Evolutionary conservation across 2,113 vertebrate genomes (phyloP).

Genomic region (Stegastes partitus): DNA sequence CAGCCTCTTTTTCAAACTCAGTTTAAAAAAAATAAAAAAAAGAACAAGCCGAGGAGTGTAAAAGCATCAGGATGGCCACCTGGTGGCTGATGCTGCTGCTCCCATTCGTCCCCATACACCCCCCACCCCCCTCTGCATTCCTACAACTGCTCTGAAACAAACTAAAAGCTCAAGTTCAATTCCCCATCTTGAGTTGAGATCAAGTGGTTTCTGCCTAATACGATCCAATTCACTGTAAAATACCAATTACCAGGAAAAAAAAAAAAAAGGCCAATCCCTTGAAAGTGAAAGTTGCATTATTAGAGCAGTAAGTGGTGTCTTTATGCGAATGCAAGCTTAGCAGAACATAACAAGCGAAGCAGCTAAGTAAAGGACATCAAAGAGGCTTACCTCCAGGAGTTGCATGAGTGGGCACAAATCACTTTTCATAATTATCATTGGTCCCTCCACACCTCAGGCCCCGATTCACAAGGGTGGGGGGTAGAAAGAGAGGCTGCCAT

Average conservation of each 20-base stretch:
- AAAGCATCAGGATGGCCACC: slow-evolving; percentile 56
- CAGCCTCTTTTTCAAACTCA: slow-evolving; percentile 67
- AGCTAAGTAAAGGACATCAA: slow-evolving; percentile 54
- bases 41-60: slow-evolving; percentile 35
- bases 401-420: slow-evolving; percentile 67
- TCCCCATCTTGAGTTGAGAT: slow-evolving; percentile 34
- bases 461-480: slow-evolving; percentile 30
- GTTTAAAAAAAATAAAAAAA: slow-evolving; percentile 48
- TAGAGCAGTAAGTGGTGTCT: slow-evolving; percentile 53
- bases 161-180: slow-evolving; percentile 25
- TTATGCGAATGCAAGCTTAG: slow-evolving; percentile 64
- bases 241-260: slow-evolving; percentile 48
- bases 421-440: slow-evolving; percentile 71
- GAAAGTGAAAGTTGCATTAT: slow-evolving; percentile 54
- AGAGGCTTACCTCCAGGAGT: slow-evolving; percentile 51
- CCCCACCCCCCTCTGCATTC: not conserved
- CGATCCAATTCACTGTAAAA: slow-evolving; percentile 64
- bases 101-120: slow-evolving; percentile 6
- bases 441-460: slow-evolving; percentile 34
- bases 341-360: slow-evolving; percentile 68
- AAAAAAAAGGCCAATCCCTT: slow-evolving; percentile 31
- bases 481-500: slow-evolving; percentile 17
- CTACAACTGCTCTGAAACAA: slow-evolving; percentile 13
- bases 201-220: slow-evolving; percentile 48
- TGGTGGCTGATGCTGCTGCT: slow-evolving; percentile 42